These are phyloP conservation scores for Porites cylindrica DNA, from an alignment of 92 coral and sea anemone species.

Conservation along the genomic window DNA sequence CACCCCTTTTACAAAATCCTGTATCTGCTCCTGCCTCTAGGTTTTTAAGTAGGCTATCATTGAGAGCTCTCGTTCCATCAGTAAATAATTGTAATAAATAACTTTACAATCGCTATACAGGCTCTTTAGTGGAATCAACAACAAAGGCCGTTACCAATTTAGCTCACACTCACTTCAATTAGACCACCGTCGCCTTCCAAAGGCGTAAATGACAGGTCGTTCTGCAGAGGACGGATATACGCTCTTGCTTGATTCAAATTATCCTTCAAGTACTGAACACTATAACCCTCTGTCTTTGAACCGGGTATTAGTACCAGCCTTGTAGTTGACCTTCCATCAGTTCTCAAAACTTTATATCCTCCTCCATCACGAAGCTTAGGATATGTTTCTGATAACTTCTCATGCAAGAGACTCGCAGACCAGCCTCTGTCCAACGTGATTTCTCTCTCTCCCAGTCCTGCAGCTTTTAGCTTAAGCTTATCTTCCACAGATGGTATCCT, in stretches of 20 bases:
- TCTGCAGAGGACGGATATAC: constrained; percentile 29
- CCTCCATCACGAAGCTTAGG: constrained; percentile 36
- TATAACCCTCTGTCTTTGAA: constrained; percentile 39
- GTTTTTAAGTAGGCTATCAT: not conserved
- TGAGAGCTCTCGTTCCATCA: not conserved
- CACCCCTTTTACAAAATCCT: constrained; percentile 5
- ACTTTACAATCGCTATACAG: constrained; percentile 7
- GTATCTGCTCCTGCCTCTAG: constrained; percentile 2
- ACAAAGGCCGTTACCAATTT: constrained; percentile 8
- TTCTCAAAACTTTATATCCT: constrained; percentile 41
- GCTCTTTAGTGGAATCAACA: constrained; percentile 3
- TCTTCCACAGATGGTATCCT: constrained; percentile 55
- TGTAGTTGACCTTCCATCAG: constrained; percentile 32
- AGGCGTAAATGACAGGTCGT: constrained; percentile 20
- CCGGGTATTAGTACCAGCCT: constrained; percentile 27
- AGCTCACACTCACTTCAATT: constrained; percentile 3
- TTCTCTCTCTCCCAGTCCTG: constrained; percentile 66
- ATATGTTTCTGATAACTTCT: constrained; percentile 35
- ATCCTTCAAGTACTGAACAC: constrained; percentile 31
- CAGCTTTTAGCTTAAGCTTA: constrained; percentile 38
- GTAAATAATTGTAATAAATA: not conserved
- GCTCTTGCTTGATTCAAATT: constrained; percentile 37
- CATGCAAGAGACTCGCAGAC: constrained; percentile 39
- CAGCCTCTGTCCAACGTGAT: constrained; percentile 38
- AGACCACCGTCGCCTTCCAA: constrained; percentile 11